These are phyloP conservation scores for Pimephales promelas DNA, from an alignment of 2,113 vertebrate species.

Conservation along the genomic window DNA sequence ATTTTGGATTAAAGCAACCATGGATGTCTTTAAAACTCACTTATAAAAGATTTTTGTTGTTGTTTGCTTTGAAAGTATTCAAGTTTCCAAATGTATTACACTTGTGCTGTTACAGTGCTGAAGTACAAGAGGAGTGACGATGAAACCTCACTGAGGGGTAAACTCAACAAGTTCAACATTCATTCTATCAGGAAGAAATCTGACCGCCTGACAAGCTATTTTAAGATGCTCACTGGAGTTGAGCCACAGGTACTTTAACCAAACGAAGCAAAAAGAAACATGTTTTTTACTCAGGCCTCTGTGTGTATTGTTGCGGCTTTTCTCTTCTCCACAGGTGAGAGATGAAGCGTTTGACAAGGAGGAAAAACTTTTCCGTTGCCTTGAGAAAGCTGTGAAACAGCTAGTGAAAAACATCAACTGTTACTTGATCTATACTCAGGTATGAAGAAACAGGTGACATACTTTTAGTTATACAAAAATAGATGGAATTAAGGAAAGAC, in stretches of 20 bases:
- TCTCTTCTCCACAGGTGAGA: constrained; percentile 82
- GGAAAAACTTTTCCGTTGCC: constrained; percentile 88
- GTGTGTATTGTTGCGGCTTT: neutral
- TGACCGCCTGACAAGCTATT: constrained; percentile 90
- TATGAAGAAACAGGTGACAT: constrained; percentile 51
- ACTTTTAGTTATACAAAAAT: neutral
- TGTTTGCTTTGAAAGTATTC: neutral
- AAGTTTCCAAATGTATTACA: neutral
- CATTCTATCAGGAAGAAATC: constrained; percentile 97
- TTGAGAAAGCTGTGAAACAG: constrained; percentile 89
- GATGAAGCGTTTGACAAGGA: constrained; percentile 90
- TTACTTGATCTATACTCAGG: constrained; percentile 84
- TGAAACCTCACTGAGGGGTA: constrained; percentile 89
- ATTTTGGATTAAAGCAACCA: too few relatives aligned
- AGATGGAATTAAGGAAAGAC: neutral
- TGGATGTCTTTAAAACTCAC: too few relatives aligned
- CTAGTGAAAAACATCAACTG: constrained; percentile 85
- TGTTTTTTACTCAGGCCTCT: neutral
- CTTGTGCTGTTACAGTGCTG: constrained; percentile 79
- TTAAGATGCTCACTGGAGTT: constrained; percentile 90
- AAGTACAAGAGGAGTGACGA: constrained; percentile 94
- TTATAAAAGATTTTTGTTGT: too few relatives aligned
- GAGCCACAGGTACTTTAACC: constrained; percentile 86
- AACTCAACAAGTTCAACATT: constrained; percentile 90
- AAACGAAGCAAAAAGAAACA: neutral